These are phyloP conservation scores for Oxygymnocypris stewartii DNA, from an alignment of 2,113 vertebrate genomes.

Conservation along the genomic window DNA sequence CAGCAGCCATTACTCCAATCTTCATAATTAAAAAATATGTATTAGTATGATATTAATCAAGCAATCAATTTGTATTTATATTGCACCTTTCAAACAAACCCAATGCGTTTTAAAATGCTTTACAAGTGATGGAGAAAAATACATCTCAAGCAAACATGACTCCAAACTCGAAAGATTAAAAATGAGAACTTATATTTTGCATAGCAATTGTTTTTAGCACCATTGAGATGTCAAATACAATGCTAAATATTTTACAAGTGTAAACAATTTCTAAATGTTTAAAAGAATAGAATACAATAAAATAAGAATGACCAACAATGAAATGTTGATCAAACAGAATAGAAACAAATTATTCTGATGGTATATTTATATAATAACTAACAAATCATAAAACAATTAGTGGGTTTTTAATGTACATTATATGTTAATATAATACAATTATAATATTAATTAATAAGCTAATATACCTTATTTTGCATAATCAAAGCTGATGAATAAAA, in stretches of 20 bases:
- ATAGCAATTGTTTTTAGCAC: not conserved
- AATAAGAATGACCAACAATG: not conserved
- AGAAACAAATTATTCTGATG: not conserved
- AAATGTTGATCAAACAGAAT: not conserved
- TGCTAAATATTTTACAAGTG: not conserved
- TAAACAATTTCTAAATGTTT: not conserved
- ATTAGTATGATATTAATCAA: not conserved
- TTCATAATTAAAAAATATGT: not conserved
- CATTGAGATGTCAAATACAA: not conserved
- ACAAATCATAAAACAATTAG: not conserved
- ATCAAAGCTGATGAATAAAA: not conserved
- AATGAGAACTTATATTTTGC: not conserved
- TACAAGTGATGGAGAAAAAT: not conserved
- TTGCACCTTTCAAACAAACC: not conserved
- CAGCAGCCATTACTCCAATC: too few relatives aligned
- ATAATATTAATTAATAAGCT: not conserved
- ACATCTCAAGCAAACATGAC: not conserved
- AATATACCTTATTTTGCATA: not conserved
- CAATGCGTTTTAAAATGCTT: not conserved
- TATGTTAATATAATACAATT: not conserved
- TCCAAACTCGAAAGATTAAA: not conserved
- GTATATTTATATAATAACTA: not conserved
- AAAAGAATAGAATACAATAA: not conserved
- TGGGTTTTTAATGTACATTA: not conserved
- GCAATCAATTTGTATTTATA: not conserved